Evolutionary conservation across 2,888 invertebrate genomes (phyloP), one percentile per base, ranked within the genome.

Genomic region (Diachrysia chrysitis): DNA sequence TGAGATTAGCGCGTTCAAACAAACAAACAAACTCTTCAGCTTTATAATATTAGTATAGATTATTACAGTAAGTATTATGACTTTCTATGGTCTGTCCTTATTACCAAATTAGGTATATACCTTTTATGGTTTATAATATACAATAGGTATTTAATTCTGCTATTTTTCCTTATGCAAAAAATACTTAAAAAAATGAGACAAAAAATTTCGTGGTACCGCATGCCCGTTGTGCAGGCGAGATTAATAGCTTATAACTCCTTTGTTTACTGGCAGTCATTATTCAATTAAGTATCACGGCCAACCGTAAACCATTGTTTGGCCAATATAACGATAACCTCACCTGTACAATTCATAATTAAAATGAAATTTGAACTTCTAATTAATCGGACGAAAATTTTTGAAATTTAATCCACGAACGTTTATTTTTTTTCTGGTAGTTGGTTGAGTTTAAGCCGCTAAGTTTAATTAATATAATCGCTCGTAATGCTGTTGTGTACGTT

Each of bases 181-280:
- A 5, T 5, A 25, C 5, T 25, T 25, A 25, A n/a, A n/a, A n/a
- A 51, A 4, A 12, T 21, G 19, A 21, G 10, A 25, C 25, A 21
- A 58, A 17, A 14, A 5, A 46, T 60, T 53, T n/a, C 69, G 21
- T 79, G 51, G 79, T 79, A 55, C 25, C 62, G 0, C 54, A 25
- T 14, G 42, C 37, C 67, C 76, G 69, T 64, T 71, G 29, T 75
- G 67, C 55, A 37, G 46, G 63, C 66, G 71, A 87, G 88, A 89
- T 88, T 89, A 90, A 89, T 90, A 83, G 85, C 84, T 79, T 85
- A 89, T 87, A 85, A 88, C 80, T 81, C 84, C 77, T 86, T 90
- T 90, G 90, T 89, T 86, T 85, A 84, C 84, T 73, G 75, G 73
- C 66, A 87, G 85, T 88, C 86, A 88, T 89, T 88, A 89, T 89